Conservation (phyloP, 2,888 invertebrate species). For the Aphidius colemani region DNA sequence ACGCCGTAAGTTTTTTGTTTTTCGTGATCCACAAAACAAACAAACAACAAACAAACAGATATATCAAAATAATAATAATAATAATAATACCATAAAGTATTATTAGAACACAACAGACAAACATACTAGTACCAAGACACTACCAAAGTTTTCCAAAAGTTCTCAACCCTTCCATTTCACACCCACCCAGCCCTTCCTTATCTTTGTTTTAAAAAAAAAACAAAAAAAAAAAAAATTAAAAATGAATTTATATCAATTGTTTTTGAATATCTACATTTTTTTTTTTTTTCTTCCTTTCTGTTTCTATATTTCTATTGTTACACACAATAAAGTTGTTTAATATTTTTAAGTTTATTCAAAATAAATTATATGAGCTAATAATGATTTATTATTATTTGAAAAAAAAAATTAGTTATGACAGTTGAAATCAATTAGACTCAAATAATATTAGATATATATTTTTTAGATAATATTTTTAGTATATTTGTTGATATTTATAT, state of each 20-base stretch:
- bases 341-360: not conserved
- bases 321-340: not conserved
- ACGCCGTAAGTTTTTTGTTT: conserved; percentile 62
- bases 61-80: conserved; percentile 26
- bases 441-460: no score
- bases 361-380: not conserved
- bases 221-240: no score
- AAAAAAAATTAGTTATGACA: no score
- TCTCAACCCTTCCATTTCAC: conserved; percentile 26
- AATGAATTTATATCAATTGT: no score
- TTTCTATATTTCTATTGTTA: no score
- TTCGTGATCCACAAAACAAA: conserved; percentile 53
- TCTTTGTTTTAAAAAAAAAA: conserved; percentile 10
- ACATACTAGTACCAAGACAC: conserved; percentile 23
- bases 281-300: no score
- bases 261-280: no score
- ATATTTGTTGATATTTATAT: no score
- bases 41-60: no score
- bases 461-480: no score
- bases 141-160: conserved; percentile 6
- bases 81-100: conserved; percentile 37
- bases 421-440: no score
- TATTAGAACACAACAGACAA: conserved; percentile 42
- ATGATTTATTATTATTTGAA: no score
- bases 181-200: conserved; percentile 35